Percentiles rank a stretch among this genome's conserved stretches.
These are phyloP conservation scores for Phenganax marumi DNA, from an alignment of 92 coral and sea anemone genomes.

Conservation along the genomic window DNA sequence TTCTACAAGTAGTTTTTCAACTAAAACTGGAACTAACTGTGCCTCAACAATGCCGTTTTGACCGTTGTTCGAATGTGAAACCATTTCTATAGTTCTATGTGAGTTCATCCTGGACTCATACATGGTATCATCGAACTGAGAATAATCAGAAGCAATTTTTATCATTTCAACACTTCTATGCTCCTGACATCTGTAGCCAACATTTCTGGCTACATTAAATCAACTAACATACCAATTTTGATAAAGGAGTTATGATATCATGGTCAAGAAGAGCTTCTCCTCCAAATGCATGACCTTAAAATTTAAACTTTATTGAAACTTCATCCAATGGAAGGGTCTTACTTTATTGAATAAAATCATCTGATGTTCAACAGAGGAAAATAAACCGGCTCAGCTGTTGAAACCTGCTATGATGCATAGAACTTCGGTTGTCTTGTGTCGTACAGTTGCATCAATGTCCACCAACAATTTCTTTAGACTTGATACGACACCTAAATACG, in stretches of 20 bases:
- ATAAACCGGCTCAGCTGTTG: background rate
- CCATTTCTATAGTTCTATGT: slow-evolving; percentile 93
- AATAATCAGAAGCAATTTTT: background rate
- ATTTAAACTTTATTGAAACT: background rate
- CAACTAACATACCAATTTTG: slow-evolving; percentile 71
- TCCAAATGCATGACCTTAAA: slow-evolving; percentile 88
- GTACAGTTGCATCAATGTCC: slow-evolving; percentile 81
- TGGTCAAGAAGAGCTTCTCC: slow-evolving; percentile 94
- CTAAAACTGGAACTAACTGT: slow-evolving; percentile 75
- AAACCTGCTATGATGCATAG: slow-evolving; percentile 83
- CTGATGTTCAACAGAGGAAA: background rate
- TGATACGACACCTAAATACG: slow-evolving; percentile 68
- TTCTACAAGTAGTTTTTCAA: slow-evolving; percentile 77
- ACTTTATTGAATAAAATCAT: background rate
- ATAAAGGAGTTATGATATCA: slow-evolving; percentile 75
- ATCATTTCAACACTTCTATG: no score
- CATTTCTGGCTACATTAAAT: background rate
- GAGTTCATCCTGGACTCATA: slow-evolving; percentile 91
- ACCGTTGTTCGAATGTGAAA: slow-evolving; percentile 92
- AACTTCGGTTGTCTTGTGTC: slow-evolving; percentile 94
- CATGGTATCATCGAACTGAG: slow-evolving; percentile 86
- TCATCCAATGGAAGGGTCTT: background rate
- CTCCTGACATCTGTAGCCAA: no score
- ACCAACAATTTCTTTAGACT: slow-evolving; percentile 70
- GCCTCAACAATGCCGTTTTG: slow-evolving; percentile 98